Base-by-base conservation (phyloP, 1,140 invertebrate species). In the Tyrophagus putrescentiae region DNA sequence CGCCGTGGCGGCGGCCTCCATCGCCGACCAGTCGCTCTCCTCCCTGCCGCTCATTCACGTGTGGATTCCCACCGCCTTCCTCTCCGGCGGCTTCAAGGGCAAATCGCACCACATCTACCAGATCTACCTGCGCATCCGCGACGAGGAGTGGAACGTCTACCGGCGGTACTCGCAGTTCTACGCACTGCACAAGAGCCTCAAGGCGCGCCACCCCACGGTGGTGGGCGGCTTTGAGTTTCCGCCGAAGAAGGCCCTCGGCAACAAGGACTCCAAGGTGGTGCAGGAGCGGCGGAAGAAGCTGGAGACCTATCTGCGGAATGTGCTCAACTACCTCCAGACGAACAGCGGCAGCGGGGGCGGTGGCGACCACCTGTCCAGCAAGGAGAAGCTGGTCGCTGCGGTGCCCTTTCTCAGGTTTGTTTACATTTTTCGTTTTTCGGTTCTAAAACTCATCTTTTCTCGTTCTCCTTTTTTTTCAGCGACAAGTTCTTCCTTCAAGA, bases 101-200 rank as follows among this genome's bases (percentile, higher is more conserved):
- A 59, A 57, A 48, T 76, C 79, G 57, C 84, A 87, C 73, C 86
- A 90, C 73, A 85, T 89, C 34, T 91, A 91, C 72, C 84, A 94
- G 79, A 78, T 85, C 66, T 92, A 87, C 70, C 70, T 92, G 54
- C 79, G 88, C 64, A 84, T 91, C 58, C 79, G 82, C 57, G 82
- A 85, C 69, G 85, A 86, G 65, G 89, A 93, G 71, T 93, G 89
- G 89, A 94, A 91, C 73, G 82, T 93, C 32, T 94, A 91, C 68
- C 77, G 88, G 65, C 77, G 90, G 68, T 94, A 91, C 71, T 84
- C 87, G 31, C 85, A 93, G 72, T 93, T 93, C 73, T 78, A 88
- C 72, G 78, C 82, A 57, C 73, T 93, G 23, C 84, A 92, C 69
- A 77, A 78, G 62, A 79, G 83, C 66, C 71, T 91, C 23, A 89